These are phyloP conservation scores for Ophonus ardosiacus DNA, from an alignment of 2,888 invertebrate species.

Conservation along the genomic window DNA sequence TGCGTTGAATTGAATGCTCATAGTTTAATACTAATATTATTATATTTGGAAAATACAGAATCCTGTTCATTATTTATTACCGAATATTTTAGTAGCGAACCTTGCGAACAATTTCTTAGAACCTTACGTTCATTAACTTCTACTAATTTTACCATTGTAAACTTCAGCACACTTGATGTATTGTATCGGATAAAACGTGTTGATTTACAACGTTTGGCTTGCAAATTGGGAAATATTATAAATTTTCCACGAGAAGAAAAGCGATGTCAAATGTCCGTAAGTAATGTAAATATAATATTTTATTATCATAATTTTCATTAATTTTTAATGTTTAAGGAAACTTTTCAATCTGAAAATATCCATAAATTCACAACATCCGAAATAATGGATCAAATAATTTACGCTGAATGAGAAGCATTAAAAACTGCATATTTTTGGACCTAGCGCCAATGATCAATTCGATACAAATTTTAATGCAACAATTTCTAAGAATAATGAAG, in stretches of 20 bases:
- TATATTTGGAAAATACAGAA: conserved; percentile 12
- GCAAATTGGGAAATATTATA: neutral
- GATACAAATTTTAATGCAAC: neutral
- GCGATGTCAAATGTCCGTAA: neutral
- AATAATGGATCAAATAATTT: neutral
- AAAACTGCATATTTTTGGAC: neutral
- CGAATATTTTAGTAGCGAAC: conserved; percentile 46
- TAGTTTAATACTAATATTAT: conserved; percentile 23
- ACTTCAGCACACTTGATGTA: conserved; percentile 53
- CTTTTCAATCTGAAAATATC: conserved; percentile 7
- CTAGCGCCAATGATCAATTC: neutral
- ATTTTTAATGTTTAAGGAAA: neutral
- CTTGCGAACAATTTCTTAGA: conserved; percentile 60
- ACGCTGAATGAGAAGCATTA: neutral
- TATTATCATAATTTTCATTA: neutral
- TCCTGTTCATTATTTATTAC: conserved; percentile 50
- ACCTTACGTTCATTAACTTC: conserved; percentile 51
- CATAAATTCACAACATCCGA: neutral
- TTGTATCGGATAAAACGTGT: conserved; percentile 48
- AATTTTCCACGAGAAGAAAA: conserved; percentile 10
- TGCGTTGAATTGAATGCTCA: too few relatives aligned
- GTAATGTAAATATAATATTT: neutral
- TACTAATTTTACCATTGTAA: conserved; percentile 35
- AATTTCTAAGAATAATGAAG: too few relatives aligned
- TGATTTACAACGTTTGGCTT: conserved; percentile 17